Percentiles rank a stretch among this genome's conserved stretches.
Conservation (phyloP, 2,797 vertebrate species). For the Phrynocephalus forsythii region DNA sequence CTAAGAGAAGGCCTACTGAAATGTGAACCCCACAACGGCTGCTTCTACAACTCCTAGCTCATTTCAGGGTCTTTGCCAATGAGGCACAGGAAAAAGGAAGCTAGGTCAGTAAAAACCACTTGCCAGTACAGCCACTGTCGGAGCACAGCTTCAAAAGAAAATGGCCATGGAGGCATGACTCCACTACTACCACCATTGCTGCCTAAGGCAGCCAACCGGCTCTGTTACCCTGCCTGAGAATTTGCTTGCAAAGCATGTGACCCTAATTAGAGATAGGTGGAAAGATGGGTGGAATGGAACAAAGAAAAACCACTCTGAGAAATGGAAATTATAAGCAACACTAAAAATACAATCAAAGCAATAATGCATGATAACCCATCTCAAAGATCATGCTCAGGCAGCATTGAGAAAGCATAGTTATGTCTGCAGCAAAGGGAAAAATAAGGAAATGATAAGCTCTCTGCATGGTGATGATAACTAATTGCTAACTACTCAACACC, state of each 20-base stretch:
- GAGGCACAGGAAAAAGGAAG: not conserved
- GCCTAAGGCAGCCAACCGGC: not conserved
- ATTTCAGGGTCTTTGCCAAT: not conserved
- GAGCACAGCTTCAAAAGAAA: not conserved
- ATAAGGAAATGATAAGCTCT: too few species aligned
- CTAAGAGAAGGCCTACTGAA: not conserved
- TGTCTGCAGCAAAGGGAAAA: too few species aligned
- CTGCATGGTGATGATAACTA: too few species aligned
- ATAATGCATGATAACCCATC: too few species aligned
- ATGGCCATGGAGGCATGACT: not conserved
- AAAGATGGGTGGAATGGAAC: too few species aligned
- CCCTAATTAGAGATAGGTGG: not conserved
- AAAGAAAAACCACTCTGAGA: too few species aligned
- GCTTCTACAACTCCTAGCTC: not conserved
- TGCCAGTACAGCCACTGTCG: not conserved
- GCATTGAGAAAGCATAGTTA: too few species aligned
- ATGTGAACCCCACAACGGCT: not conserved
- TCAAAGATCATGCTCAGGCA: too few species aligned
- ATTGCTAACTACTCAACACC: too few species aligned
- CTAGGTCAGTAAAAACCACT: too few species aligned
- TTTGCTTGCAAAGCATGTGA: not conserved
- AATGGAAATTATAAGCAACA: too few species aligned
- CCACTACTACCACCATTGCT: not conserved
- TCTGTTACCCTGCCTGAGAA: not conserved
- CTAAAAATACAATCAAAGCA: too few species aligned